phyloP scores from a whole-genome alignment of 2,113 vertebrate species.

The Amphilophus citrinellus region DNA sequence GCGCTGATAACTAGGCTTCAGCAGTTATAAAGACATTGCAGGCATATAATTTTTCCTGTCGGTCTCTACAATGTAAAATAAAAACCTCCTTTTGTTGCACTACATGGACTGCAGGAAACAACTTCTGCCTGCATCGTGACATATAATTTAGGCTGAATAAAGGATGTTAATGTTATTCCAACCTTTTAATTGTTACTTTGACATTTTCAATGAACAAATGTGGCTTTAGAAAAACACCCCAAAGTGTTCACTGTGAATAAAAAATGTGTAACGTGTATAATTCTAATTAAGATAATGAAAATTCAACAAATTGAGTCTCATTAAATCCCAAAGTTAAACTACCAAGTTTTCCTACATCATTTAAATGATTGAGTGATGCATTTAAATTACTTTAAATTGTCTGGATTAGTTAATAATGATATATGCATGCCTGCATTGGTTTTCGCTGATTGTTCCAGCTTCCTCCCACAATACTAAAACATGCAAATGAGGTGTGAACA shows the following conservation, averaged over 20 bases:
- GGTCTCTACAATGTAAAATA: not conserved
- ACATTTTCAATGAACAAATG: not conserved
- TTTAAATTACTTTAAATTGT: not conserved
- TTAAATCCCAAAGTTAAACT: slow-evolving; percentile 9
- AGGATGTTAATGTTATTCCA: not conserved
- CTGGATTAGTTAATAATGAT: not conserved
- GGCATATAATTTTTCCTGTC: slow-evolving; percentile 14
- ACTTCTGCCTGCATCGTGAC: not conserved
- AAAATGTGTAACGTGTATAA: not conserved
- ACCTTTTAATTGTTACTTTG: slow-evolving; percentile 1
- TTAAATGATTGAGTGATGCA: not conserved
- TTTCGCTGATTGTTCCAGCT: not conserved
- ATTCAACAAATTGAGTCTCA: not conserved
- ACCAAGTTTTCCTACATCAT: not conserved
- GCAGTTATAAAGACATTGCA: slow-evolving; percentile 42
- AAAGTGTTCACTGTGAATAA: not conserved
- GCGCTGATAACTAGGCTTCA: slow-evolving; percentile 35
- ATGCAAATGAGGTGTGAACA: not conserved
- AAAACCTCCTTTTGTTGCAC: not conserved
- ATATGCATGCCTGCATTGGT: not conserved
- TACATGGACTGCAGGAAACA: not conserved
- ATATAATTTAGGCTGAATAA: not conserved
- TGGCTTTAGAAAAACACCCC: slow-evolving; percentile 1
- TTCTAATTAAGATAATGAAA: not conserved
- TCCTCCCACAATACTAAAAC: not conserved